Percentiles rank a stretch among this genome's conserved stretches.
These are phyloP conservation scores for Empis livida DNA, from an alignment of 2,888 invertebrate species.

Conservation along the genomic window DNA sequence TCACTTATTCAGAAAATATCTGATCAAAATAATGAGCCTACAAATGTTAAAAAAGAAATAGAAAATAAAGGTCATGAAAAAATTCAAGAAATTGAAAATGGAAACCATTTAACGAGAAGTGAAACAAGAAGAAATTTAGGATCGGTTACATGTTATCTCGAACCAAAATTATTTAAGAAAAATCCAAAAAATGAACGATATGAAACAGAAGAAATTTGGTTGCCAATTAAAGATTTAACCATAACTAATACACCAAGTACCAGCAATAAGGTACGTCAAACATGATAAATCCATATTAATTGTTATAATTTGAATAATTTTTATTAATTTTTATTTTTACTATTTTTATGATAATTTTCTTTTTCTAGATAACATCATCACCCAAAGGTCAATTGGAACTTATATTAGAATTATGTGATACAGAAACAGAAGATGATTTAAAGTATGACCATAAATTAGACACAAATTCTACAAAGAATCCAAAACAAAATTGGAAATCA, in stretches of 20 bases:
- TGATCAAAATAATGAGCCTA: constrained; percentile 5
- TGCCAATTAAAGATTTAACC: constrained; percentile 33
- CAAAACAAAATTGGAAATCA: not conserved
- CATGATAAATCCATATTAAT: not conserved
- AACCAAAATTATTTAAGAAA: constrained; percentile 32
- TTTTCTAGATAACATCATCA: constrained; percentile 22
- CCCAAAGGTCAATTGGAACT: constrained; percentile 32
- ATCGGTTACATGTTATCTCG: constrained; percentile 35
- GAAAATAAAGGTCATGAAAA: constrained; percentile 12
- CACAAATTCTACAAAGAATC: not conserved
- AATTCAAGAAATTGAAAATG: constrained; percentile 15
- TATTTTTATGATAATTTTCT: not conserved
- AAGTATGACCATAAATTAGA: not conserved
- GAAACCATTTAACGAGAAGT: constrained; percentile 27
- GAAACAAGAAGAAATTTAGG: constrained; percentile 34
- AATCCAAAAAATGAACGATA: constrained; percentile 25
- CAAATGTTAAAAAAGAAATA: constrained; percentile 1
- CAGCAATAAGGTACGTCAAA: constrained; percentile 1
- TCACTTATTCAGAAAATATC: constrained; percentile 28
- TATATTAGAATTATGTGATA: constrained; percentile 28
- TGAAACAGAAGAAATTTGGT: constrained; percentile 32
- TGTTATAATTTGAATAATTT: not conserved
- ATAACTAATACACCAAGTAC: constrained; percentile 8
- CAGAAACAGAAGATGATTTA: constrained; percentile 3
- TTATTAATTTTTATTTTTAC: not conserved